Base-by-base conservation (phyloP, 2,797 vertebrate genomes). In the Siniperca obscura region DNA sequence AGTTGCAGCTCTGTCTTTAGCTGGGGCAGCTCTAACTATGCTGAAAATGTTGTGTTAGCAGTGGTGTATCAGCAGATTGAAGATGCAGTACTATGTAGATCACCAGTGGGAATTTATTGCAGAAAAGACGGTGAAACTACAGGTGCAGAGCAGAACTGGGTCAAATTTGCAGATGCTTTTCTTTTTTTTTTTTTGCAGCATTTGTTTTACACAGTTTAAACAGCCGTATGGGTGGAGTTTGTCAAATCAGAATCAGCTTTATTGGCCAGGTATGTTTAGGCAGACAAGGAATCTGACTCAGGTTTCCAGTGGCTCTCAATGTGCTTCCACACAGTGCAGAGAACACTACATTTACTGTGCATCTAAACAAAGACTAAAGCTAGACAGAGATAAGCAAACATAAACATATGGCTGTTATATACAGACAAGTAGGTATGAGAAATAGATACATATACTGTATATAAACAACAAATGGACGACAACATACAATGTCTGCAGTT, bases 71-170 rank as follows among this genome's bases (percentile, higher is more conserved):
- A 90, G 89, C 88, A 87, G 78, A 90, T 81, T 86, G 74, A 67
- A 78, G 69, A 78, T 65, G 81, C 82, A 81, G 87, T 53, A 46
- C 61, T 65, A 72, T 86, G 74, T 69, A 71, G 80, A 86, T 86
- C 72, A 74, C 87, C 38, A 12, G 16, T 77, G 83, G 85, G 81
- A 72, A 86, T 90, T 73, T 71, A 68, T 80, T 67, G 72, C 44
- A 64, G 62, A 84, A 80, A 72, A 77, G 60, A 56, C 7, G 25
- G 48, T 77, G 61, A 73, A 85, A 86, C 64, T 80, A 81, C 85
- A 92, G 86, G 83, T 86, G 81, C 65, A 65, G 76, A 76, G 69
- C 44, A 78, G 71, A 91, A 89, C 42, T 89, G 77, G 88, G 85
- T 89, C 90, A 90, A 64, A 78, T 81, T 74, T 71, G 60, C 25